phyloP scores from a whole-genome alignment of 1,140 invertebrate species.

The Coelopa frigida region DNA sequence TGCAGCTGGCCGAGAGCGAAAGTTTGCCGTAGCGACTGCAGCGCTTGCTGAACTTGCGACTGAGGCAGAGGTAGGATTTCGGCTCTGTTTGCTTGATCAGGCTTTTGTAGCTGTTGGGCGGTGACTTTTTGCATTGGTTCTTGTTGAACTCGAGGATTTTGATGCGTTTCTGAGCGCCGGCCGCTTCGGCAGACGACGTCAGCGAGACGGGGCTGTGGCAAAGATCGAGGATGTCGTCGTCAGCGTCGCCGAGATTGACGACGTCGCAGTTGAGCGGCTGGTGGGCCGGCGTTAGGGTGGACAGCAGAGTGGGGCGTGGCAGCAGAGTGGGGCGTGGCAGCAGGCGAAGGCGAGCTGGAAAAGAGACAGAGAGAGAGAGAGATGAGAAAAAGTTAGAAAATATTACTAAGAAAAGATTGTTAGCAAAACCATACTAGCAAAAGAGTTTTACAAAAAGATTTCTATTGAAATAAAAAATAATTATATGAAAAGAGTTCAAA shows the following conservation, averaged over 20 bases:
- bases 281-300: not conserved
- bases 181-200: conserved; percentile 4
- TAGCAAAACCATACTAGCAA: no score
- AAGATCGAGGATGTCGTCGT: conserved; percentile 16
- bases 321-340: no score
- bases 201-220: conserved; percentile 11
- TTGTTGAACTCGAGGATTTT: conserved; percentile 29
- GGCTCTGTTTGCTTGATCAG: conserved; percentile 43
- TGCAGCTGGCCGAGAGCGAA: conserved; percentile 1
- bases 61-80: conserved; percentile 31
- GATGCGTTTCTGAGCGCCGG: conserved; percentile 20
- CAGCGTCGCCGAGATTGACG: conserved; percentile 11
- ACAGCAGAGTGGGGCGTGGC: no score
- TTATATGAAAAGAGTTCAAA: no score
- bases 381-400: no score
- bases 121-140: conserved; percentile 27
- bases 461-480: no score
- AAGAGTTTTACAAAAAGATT: no score
- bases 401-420: no score
- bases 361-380: no score
- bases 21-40: conserved; percentile 17
- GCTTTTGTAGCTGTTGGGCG: conserved; percentile 39
- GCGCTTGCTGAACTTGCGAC: conserved; percentile 35
- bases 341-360: conserved; percentile 10
- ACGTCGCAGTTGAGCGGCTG: conserved; percentile 12